Evolutionary conservation across 2,113 vertebrate genomes (phyloP).

Genomic region (Hypanus sabinus): DNA sequence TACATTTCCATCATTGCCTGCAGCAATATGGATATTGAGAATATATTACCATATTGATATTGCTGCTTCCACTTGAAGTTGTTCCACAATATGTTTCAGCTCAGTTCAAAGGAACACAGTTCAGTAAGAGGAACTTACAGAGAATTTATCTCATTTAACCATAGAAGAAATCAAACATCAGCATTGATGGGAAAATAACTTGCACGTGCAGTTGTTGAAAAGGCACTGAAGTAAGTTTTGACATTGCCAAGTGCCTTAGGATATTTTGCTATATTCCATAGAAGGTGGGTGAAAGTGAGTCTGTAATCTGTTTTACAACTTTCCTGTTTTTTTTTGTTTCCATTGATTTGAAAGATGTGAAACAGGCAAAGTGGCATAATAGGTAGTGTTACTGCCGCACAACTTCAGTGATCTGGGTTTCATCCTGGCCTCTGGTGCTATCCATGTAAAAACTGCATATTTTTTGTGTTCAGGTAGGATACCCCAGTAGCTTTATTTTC

Average conservation of each 20-base stretch:
- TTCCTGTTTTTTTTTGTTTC: not conserved
- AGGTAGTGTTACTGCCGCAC: too few relatives aligned
- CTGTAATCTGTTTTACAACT: not conserved
- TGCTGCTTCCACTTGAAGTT: constrained; percentile 7
- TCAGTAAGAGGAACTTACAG: not conserved
- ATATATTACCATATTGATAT: not conserved
- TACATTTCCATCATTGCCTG: not conserved
- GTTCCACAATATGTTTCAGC: constrained; percentile 4
- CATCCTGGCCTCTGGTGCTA: too few relatives aligned
- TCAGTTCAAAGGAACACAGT: too few relatives aligned
- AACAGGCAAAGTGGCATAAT: not conserved
- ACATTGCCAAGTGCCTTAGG: not conserved
- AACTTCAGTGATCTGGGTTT: too few relatives aligned
- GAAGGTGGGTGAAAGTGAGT: not conserved
- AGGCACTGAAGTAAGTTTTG: constrained; percentile 1
- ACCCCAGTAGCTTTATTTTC: too few relatives aligned
- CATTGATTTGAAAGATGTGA: not conserved
- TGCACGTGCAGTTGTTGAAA: not conserved
- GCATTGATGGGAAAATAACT: not conserved
- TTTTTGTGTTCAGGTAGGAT: too few relatives aligned
- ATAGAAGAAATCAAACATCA: not conserved
- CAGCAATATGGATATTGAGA: not conserved
- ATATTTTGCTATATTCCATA: not conserved
- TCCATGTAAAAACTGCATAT: too few relatives aligned
- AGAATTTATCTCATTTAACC: not conserved